A percentile compares a stretch with the other conserved stretches of the same genome.
Conservation (phyloP, 2,797 vertebrate species). For the Gymnothorax reevesii region DNA sequence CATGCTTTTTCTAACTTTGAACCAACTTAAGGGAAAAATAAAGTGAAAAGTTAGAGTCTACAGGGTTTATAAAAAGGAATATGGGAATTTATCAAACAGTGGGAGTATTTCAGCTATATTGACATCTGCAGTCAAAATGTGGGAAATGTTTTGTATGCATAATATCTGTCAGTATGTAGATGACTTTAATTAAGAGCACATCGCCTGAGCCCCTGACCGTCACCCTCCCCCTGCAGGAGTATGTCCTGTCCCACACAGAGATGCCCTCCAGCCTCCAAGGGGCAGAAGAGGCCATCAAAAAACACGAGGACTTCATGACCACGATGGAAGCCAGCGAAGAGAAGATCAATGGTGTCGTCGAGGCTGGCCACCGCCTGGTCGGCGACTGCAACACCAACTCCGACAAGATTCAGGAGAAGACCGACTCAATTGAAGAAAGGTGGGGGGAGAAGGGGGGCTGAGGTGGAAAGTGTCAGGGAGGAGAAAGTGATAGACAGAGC, state of each 20-base stretch:
- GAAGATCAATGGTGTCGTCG: slow-evolving; percentile 91
- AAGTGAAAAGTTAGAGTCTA: no score
- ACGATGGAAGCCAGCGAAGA: slow-evolving; percentile 98
- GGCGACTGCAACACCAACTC: slow-evolving; percentile 89
- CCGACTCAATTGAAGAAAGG: slow-evolving; percentile 90
- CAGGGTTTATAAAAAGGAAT: no score
- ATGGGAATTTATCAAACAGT: no score
- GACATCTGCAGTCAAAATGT: no score
- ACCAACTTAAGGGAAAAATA: no score
- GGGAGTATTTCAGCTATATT: no score
- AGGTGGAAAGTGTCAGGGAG: background rate
- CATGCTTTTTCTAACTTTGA: no score
- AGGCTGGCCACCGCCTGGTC: slow-evolving; percentile 89
- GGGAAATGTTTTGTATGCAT: no score
- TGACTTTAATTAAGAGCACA: no score
- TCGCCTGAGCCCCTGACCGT: background rate
- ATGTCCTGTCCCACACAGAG: slow-evolving; percentile 90
- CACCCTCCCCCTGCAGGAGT: slow-evolving; percentile 75
- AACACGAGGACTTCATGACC: slow-evolving; percentile 90
- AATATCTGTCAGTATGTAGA: no score
- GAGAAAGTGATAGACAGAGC: background rate
- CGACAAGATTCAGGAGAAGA: slow-evolving; percentile 90
- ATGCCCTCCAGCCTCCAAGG: slow-evolving; percentile 87
- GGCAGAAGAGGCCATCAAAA: slow-evolving; percentile 88
- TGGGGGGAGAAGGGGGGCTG: slow-evolving; percentile 47